Conservation (phyloP, 2,888 invertebrate genomes). For the Tachina fera region DNA sequence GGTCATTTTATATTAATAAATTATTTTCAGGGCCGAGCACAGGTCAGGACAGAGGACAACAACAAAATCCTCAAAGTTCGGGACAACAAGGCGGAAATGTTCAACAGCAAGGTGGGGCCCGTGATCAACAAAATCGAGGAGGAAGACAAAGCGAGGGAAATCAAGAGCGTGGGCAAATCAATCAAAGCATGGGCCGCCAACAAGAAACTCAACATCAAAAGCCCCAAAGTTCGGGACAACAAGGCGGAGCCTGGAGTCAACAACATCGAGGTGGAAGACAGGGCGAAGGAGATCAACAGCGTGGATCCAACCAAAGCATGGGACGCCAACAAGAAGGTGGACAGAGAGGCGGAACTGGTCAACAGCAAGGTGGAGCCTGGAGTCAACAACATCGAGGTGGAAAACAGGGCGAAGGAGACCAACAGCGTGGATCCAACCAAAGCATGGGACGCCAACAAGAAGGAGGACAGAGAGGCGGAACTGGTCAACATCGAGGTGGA, state of each 20-base stretch:
- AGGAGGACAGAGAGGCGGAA: background rate
- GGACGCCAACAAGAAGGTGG: background rate
- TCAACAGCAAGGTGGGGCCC: background rate
- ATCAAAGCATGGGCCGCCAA: background rate
- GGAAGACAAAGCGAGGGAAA: constrained; percentile 16
- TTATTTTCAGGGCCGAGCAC: constrained; percentile 9
- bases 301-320: background rate
- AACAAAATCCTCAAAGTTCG: background rate
- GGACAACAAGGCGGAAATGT: constrained; percentile 1
- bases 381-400: constrained; percentile 50
- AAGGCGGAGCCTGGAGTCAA: background rate
- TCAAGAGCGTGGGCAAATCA: constrained; percentile 16
- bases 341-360: background rate
- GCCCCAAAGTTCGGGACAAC: background rate
- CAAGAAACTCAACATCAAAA: constrained; percentile 2
- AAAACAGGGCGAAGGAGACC: constrained; percentile 2
- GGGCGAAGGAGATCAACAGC: background rate
- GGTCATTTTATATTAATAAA: too few relatives aligned
- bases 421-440: constrained; percentile 3
- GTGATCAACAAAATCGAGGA: constrained; percentile 42
- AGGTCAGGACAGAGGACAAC: constrained; percentile 23
- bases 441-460: too few relatives aligned
- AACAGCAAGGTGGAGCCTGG: constrained; percentile 15
- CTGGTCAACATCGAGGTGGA: constrained; percentile 44
- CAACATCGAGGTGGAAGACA: constrained; percentile 52